Percentiles rank a stretch among this genome's conserved stretches.
Evolutionary conservation across 2,888 invertebrate species (phyloP).

Genomic region (Netelia inedita): DNA sequence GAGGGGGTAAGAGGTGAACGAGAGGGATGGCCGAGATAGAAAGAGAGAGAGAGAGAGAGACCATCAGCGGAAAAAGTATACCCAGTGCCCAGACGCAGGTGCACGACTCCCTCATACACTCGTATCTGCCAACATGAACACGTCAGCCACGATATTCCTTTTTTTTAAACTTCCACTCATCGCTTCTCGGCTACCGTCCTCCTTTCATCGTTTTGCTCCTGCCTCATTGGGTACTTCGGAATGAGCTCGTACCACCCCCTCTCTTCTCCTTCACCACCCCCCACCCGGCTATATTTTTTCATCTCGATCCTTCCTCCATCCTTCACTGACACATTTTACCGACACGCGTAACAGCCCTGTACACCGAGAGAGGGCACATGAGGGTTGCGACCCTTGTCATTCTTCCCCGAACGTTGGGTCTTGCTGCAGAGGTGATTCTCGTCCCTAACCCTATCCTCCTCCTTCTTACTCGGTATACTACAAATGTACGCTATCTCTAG

Average conservation of each 20-base stretch:
- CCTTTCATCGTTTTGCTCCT: conserved; percentile 58
- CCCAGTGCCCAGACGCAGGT: conserved; percentile 39
- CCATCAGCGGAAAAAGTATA: conserved; percentile 13
- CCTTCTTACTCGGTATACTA: conserved; percentile 25
- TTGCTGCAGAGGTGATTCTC: conserved; percentile 33
- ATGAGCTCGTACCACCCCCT: conserved; percentile 13
- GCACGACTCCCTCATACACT: conserved; percentile 11
- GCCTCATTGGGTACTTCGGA: conserved; percentile 27
- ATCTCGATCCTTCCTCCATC: conserved; percentile 11
- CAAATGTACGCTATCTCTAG: conserved; percentile 27
- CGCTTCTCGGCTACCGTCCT: conserved; percentile 54
- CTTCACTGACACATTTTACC: neutral
- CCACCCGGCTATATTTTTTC: conserved; percentile 9
- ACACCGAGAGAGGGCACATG: neutral
- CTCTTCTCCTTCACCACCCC: too few species aligned
- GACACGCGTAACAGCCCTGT: neutral
- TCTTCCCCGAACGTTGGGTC: conserved; percentile 44
- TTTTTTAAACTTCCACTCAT: conserved; percentile 44
- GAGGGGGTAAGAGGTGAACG: neutral
- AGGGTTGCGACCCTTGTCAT: conserved; percentile 26
- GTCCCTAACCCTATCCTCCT: conserved; percentile 16
- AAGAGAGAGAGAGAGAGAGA: neutral
- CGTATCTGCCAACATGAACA: conserved; percentile 9
- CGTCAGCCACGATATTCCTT: conserved; percentile 37
- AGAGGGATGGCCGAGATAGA: neutral